phyloP scores from a whole-genome alignment of 2,797 vertebrate species.

The Centroberyx gerrardi region DNA sequence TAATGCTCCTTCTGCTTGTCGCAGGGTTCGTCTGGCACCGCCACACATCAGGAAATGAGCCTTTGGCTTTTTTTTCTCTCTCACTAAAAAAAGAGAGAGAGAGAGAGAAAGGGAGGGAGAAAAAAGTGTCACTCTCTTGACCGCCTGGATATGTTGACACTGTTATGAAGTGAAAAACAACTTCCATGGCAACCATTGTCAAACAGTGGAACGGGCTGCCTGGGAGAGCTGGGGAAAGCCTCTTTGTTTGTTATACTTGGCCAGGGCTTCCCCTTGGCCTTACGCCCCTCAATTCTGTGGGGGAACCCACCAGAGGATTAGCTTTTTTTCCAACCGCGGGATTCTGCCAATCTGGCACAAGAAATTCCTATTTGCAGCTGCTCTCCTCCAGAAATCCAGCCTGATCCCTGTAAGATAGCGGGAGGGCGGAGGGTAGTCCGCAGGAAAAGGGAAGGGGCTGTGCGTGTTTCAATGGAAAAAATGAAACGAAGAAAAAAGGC shows the following conservation, averaged over 20 bases:
- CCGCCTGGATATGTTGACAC: conserved; percentile 82
- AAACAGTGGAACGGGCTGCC: conserved; percentile 86
- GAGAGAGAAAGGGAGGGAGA: conserved; percentile 35
- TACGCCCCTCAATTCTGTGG: conserved; percentile 85
- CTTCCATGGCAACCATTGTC: conserved; percentile 95
- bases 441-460: conserved; percentile 79
- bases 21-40: conserved; percentile 63
- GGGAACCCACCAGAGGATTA: conserved; percentile 87
- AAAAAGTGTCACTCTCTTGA: conserved; percentile 72
- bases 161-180: conserved; percentile 94
- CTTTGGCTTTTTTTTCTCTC: conserved; percentile 56
- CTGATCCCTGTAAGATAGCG: conserved; percentile 89
- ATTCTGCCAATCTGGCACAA: conserved; percentile 90
- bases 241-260: conserved; percentile 94
- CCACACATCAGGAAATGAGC: conserved; percentile 71
- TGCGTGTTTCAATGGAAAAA: conserved; percentile 86
- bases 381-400: conserved; percentile 84
- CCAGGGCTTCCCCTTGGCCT: conserved; percentile 84
- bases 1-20: conserved; percentile 8
- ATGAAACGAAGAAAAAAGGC: conserved; percentile 80
- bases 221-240: conserved; percentile 93
- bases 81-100: conserved; percentile 30
- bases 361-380: conserved; percentile 87
- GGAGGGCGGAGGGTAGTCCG: conserved; percentile 73
- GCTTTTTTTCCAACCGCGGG: conserved; percentile 85